Base-by-base conservation (phyloP, 2,113 vertebrate genomes). In the Talpa occidentalis region DNA sequence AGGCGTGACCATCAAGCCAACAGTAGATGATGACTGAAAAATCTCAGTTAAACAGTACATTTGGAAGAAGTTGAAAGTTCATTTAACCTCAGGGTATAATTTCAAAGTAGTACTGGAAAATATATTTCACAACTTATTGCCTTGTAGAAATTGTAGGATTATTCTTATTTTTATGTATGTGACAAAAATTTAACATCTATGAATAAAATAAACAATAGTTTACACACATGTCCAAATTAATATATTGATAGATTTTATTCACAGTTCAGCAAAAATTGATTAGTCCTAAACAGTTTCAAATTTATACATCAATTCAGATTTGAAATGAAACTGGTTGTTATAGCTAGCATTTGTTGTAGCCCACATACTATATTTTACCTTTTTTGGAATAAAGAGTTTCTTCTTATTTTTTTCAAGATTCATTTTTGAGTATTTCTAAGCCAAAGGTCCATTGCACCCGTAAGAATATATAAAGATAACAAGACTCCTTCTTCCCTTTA, bases 1-100 rank as follows among this genome's bases (percentile, higher is more conserved):
- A 98, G 99, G 99, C 96, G 99, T 99, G 97, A 99, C 99, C 98
- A 99, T 99, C 98, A 99, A 99, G 92, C 99, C 99, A 89, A 99
- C 99, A 15, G 98, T 99, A 94, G 99, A 99, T 84, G 99, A 99
- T 40, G 99, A 99, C 98, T 99, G 98, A 99, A 97, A 92, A 98
- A 84, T 96, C 81, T 44, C 82, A 90, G 88, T 94, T 90, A 66
- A 95, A 90, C 90, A 93, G 97, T 96, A 83, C 95, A 95, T 97
- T 97, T 94, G 86, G 64, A 77, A 94, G 84, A 89, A 96, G 84
- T 95, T 91, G 90, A 92, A 95, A 97, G 97, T 97, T 97, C 96
- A 88, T 66, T 66, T 70, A 90, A 93, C 69, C 37, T 91, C 91
- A 97, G 97, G 93, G 44, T 95, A 59, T 97, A 96, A 97, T 98